Base-by-base conservation (phyloP, 2,888 invertebrate genomes). In the Meiosimyza decipiens region DNA sequence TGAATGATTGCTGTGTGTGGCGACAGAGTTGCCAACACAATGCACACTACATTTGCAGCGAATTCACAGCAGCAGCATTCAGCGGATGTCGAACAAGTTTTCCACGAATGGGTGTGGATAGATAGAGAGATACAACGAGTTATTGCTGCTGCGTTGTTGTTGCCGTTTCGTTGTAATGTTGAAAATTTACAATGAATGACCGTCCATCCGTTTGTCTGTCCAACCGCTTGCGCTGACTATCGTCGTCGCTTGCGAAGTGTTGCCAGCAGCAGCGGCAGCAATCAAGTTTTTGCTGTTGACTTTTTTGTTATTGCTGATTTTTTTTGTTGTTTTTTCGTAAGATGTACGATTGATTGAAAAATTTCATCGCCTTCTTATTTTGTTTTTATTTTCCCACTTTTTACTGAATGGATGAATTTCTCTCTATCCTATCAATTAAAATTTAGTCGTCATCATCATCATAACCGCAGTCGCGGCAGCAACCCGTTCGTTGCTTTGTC, bases 81-180 rank as follows among this genome's bases (percentile, higher is more conserved):
- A 74, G 78, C 79, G 78, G 78, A 79, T 77, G 78, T 77, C 76
- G 78, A 78, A 80, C 81, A 78, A 80, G 80, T 80, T 80, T 81
- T 81, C 78, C 79, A 79, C 81, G 78, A 80, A 79, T 80, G 79
- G 79, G 79, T 79, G 78, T 78, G 77, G 73, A 76, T 76, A 74
- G 73, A 62, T 62, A 60, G 54, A 55, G 49, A 40, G 63, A 63
- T 18, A 40, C 16, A 63, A 12, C 22, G 12, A 28, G 60, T 28
- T 28, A 11, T 11, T n/a, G 47, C 60, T 40, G 65, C 28, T 12
- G 16, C 60, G 28, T 18, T 60, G 52, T 62, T 62, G 69, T 33
- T 33, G 60, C 33, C 16, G 50, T 57, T 50, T 50, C 40, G 40
- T 40, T 40, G 40, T 40, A 40, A 18, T 18, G 16, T 55, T 16